phyloP scores from a whole-genome alignment of 1,140 invertebrate genomes.

The Drosophila sp. region DNA sequence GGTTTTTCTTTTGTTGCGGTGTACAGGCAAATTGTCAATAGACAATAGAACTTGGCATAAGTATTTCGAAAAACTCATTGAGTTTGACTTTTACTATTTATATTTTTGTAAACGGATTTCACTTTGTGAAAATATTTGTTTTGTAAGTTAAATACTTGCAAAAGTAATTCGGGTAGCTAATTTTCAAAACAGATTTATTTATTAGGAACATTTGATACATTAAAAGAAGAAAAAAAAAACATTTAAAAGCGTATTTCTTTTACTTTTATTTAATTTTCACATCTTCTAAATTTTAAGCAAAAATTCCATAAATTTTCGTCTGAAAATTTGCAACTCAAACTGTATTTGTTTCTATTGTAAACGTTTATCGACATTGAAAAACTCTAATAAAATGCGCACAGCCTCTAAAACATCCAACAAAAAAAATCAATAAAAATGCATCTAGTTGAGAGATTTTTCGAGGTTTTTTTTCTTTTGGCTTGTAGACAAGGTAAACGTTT shows the following conservation, averaged over 20 bases:
- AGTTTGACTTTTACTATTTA: neutral
- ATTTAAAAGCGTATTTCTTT: too few species aligned
- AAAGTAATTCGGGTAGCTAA: conserved; percentile 13
- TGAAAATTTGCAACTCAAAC: neutral
- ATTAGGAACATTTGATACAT: too few species aligned
- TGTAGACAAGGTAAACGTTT: conserved; percentile 41
- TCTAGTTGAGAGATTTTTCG: conserved; percentile 32
- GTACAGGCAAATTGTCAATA: neutral
- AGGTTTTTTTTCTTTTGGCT: conserved; percentile 10
- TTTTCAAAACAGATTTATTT: neutral
- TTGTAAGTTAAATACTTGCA: neutral
- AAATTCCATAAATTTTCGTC: too few species aligned
- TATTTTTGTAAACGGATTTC: neutral
- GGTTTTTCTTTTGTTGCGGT: neutral
- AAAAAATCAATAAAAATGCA: conserved; percentile 76
- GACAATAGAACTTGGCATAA: neutral
- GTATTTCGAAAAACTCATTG: neutral
- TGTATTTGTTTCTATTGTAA: conserved; percentile 5
- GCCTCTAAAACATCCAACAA: conserved; percentile 37
- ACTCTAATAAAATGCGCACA: conserved; percentile 42
- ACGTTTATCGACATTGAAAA: conserved; percentile 43
- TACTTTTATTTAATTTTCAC: too few species aligned
- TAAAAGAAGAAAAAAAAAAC: too few species aligned
- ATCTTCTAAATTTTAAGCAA: too few species aligned
- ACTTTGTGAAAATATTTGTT: neutral